Percentiles rank a stretch among this genome's conserved stretches.
Evolutionary conservation across 2,888 invertebrate genomes (phyloP).

Genomic region (Acanthosoma haemorrhoidale): DNA sequence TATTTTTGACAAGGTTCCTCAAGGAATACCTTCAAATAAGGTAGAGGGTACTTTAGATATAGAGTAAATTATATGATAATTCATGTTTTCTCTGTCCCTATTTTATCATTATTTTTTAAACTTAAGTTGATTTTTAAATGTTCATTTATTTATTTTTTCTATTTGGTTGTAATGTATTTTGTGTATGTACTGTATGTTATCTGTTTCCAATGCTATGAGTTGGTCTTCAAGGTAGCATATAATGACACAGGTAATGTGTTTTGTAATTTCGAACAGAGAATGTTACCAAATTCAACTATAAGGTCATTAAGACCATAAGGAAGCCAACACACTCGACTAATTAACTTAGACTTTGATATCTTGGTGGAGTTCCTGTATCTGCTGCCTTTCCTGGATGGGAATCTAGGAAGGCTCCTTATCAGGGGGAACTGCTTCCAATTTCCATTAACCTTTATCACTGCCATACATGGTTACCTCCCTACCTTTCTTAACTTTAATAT

Average conservation of each 20-base stretch:
- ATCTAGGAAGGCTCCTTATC: neutral
- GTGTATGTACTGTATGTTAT: no score
- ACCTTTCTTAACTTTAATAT: neutral
- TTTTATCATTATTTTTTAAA: no score
- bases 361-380: conserved; percentile 16
- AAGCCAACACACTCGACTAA: neutral
- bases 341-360: conserved; percentile 11
- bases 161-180: no score
- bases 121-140: no score
- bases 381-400: neutral
- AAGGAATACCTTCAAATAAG: no score
- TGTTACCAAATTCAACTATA: neutral
- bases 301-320: neutral
- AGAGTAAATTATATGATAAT: no score
- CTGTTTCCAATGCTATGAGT: no score
- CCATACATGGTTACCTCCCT: neutral
- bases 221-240: neutral
- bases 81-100: no score
- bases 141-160: no score
- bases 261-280: neutral
- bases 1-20: no score
- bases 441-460: conserved; percentile 22
- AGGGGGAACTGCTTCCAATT: conserved; percentile 16
- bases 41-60: no score
- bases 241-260: neutral